Conservation (phyloP, 2,113 vertebrate species). For the Pseudorasbora parva region DNA sequence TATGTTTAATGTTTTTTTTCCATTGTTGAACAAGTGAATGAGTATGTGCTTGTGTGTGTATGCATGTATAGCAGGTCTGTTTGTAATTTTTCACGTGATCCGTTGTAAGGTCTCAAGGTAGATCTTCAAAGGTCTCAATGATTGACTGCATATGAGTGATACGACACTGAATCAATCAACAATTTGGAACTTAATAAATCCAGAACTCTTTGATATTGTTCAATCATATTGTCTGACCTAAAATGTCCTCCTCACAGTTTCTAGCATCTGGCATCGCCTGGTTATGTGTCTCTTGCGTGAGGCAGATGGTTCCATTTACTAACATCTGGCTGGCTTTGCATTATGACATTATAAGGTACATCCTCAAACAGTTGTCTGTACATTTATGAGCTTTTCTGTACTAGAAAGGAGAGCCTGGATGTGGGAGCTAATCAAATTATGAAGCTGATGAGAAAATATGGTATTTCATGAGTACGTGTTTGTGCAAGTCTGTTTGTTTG, state of each 20-base stretch:
- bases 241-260: neutral
- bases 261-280: slow-evolving; percentile 46
- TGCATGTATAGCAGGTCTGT: neutral
- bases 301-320: slow-evolving; percentile 70
- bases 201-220: neutral
- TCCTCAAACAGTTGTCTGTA: slow-evolving; percentile 58
- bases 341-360: slow-evolving; percentile 59
- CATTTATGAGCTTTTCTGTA: slow-evolving; percentile 51
- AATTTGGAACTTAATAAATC: slow-evolving; percentile 2
- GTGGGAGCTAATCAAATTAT: neutral
- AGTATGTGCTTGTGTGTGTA: slow-evolving; percentile 11
- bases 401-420: neutral
- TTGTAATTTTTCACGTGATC: neutral
- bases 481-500: slow-evolving; percentile 45
- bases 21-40: neutral
- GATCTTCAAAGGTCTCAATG: neutral
- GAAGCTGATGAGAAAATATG: neutral
- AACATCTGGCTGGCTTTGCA: slow-evolving; percentile 53
- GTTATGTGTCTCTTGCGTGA: slow-evolving; percentile 35
- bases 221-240: neutral
- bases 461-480: slow-evolving; percentile 16
- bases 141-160: slow-evolving; percentile 3
- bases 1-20: no score
- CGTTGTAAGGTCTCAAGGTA: neutral
- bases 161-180: neutral